These are phyloP conservation scores for Crotalus helleri DNA, from an alignment of 2,113 vertebrate genomes.

Conservation along the genomic window DNA sequence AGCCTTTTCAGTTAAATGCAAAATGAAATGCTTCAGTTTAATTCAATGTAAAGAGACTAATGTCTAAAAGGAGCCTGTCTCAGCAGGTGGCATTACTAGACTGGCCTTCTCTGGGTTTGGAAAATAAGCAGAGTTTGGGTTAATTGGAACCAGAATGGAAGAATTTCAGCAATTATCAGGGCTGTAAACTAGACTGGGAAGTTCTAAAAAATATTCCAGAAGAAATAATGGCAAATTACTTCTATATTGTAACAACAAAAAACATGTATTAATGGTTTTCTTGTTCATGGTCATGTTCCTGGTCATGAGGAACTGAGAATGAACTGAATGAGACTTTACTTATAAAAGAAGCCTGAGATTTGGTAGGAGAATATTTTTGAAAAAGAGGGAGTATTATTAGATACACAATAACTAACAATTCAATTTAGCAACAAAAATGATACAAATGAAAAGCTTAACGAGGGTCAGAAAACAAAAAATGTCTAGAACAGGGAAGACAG, in stretches of 20 bases:
- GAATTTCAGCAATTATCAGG: not conserved
- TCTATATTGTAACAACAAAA: not conserved
- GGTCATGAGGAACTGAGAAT: not conserved
- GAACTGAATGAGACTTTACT: not conserved
- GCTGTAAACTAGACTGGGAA: not conserved
- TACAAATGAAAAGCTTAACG: not conserved
- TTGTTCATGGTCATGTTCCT: not conserved
- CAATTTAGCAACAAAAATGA: not conserved
- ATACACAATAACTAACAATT: not conserved
- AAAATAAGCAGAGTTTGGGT: not conserved
- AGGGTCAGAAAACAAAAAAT: not conserved
- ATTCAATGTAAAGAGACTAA: not conserved
- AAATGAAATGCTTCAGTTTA: not conserved
- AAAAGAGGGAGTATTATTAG: not conserved
- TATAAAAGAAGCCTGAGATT: not conserved
- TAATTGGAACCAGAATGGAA: not conserved
- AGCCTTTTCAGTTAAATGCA: not conserved
- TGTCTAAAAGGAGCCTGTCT: not conserved
- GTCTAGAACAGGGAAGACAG: not conserved
- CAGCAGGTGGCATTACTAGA: not conserved
- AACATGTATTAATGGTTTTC: not conserved
- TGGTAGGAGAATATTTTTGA: not conserved
- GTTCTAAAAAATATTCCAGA: not conserved
- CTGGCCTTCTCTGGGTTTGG: not conserved
- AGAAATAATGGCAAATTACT: not conserved